Conservation (phyloP, 2,113 vertebrate species). For the Alethe castanea region DNA sequence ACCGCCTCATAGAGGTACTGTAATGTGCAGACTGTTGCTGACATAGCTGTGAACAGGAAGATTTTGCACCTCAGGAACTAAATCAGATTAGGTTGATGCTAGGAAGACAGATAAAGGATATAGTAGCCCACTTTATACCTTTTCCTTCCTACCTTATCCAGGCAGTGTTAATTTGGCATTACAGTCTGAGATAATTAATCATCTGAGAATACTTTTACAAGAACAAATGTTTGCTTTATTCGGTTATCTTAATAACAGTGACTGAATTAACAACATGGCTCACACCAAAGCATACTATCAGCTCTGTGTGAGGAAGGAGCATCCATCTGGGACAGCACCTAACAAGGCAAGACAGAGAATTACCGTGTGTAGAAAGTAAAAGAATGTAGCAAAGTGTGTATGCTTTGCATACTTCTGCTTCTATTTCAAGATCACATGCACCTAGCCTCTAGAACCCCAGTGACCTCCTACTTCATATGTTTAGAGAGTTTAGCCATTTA, state of each 20-base stretch:
- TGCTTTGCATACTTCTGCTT: not conserved
- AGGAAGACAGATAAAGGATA: not conserved
- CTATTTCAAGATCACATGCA: not conserved
- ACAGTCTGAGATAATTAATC: not conserved
- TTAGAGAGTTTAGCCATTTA: not conserved
- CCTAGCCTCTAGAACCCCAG: not conserved
- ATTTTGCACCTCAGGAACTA: not conserved
- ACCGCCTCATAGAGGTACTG: conserved; percentile 72
- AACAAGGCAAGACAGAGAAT: not conserved
- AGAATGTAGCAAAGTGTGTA: not conserved
- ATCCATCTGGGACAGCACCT: not conserved
- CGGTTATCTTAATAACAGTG: not conserved
- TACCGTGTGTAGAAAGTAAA: not conserved
- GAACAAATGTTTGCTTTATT: not conserved
- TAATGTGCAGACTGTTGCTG: not conserved
- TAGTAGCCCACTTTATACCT: not conserved
- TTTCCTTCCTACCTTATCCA: not conserved
- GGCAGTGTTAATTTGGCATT: not conserved
- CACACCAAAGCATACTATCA: accelerated
- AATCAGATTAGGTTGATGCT: not conserved
- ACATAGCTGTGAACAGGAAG: not conserved
- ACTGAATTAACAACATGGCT: not conserved
- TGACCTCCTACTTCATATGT: not conserved
- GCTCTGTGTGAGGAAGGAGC: not conserved
- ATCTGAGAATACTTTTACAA: not conserved